Base-by-base conservation (phyloP, 1,140 invertebrate species). In the Calephelis virginiensis region DNA sequence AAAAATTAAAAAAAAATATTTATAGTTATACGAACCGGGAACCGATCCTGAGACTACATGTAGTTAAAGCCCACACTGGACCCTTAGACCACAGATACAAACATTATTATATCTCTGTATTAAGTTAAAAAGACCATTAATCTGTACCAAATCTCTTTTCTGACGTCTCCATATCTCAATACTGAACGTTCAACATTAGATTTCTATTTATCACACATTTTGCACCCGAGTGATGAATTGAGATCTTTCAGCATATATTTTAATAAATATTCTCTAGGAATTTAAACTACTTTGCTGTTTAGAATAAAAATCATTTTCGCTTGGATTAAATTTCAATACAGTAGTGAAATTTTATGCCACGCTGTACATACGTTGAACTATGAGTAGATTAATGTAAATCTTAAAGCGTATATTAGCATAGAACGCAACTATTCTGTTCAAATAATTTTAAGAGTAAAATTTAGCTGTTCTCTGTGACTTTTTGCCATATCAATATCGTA, bases 171-270 rank as follows among this genome's bases (percentile, higher is more conserved):
- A 59, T 59, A 59, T 59, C 53, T 28, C 53, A 59, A 59, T 59
- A 59, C 53, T 59, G 53, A 59, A 59, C 53, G 53, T 59, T 37
- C 53, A 63, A 47, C 47, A 48, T 63, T 65, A 67, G 61, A 61
- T 63, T 62, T 46, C 68, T 70, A 70, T 70, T 70, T 67, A 67
- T 70, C 69, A 67, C 61, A 62, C 47, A 69, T 59, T 59, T 59
- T 59, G 53, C 53, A 59, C 49, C 14, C 59, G 61, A 68, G 59
- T 70, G 69, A 70, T 70, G 65, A 67, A 70, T 70, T 66, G 69
- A 67, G 37, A 43, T 70, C 43, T 70, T 67, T 61, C 63, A 37
- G 53, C 53, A 59, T 40, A 38, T 59, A 59, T 59, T 70, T 67
- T 53, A 64, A 61, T 43, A 43, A 37, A 45, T 49, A 69, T 59